Evolutionary conservation across 1,140 invertebrate genomes (phyloP), one percentile per base, ranked within the genome.

Genomic region (Limonius californicus): DNA sequence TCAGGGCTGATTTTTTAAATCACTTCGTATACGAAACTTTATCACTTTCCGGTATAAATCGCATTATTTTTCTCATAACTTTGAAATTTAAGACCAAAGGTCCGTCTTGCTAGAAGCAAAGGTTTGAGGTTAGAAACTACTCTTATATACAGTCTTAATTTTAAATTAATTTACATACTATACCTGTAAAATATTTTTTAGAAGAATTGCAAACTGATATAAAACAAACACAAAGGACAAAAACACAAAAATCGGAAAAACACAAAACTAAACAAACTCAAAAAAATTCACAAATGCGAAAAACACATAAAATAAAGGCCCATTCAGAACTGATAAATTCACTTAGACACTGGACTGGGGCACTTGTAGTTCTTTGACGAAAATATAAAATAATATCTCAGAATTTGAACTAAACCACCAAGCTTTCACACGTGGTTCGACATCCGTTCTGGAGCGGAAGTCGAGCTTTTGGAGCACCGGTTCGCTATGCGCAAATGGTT

Each of bases 401-500:
- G 8, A 50, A 2, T 18, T 19, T 50, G 14, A 50, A 50, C 45
- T 19, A 27, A 55, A 23, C 50, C 15, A 23, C 21, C 11, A 23
- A 27, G 20, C n/a, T 27, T 32, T 55, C 15, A 55, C 27, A 55
- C 20, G 54, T 55, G 54, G 54, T 54, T 19, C 15, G n/a, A 27
- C 15, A 55, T 27, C 21, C 18, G 27, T 55, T 55, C 54, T 27
- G 27, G 15, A 55, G 14, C 11, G 54, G 54, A 55, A 23, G 54
- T 55, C 18, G 20, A 16, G 18, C 27, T n/a, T 55, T 55, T 16
- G 12, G 9, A 55, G 27, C 21, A 21, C 50, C 12, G 2, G 16
- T 18, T 54, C 20, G 50, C 54, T 27, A 32, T 55, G 54, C 54
- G 45, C 45, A 21, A 50, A 50, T 50, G 45, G 16, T 18, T 50